Evolutionary conservation across 2,113 vertebrate species (phyloP), one percentile per base, ranked within the genome.

Genomic region (Acanthisitta chloris): DNA sequence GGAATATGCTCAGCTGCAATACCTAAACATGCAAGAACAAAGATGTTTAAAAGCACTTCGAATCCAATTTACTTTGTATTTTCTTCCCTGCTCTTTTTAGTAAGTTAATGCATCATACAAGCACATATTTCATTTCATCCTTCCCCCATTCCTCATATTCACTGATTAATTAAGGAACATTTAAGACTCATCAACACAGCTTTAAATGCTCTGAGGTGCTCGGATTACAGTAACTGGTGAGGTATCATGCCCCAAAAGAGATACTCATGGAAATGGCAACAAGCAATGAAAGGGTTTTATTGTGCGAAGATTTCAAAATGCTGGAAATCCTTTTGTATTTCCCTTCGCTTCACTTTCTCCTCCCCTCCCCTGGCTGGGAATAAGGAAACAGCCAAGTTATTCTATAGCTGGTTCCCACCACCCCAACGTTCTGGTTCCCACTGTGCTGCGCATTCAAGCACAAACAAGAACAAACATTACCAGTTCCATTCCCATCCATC

Each of bases 401-500:
- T 93, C 74, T 96, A 96, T 66, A 88, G 90, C 83, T 88, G 69
- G 73, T 96, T 98, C 93, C 89, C 85, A 95, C 84, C 92, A 93
- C 25, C 2, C 2, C 42, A 65, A 73, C 6, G 1, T 96, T 94
- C 86, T 88, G 81, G 81, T 86, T 86, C 86, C 92, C 92, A 97
- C 12, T 80, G 80, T 96, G 81, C 76, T 89, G 90, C 36, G 70
- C 92, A 89, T 65, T 96, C 82, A 97, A 77, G 94, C 96, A 93
- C 92, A 89, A 94, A 87, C 66, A 92, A 94, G 81, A 96, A 86
- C 85, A 92, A 94, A 90, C 81, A 86, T 74, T 92, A 65, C 79
- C 58, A 88, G 79, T 80, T 94, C 92, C 79, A 88, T 88, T 96
- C 90, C 94, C 96, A 97, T 65, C 90, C 89, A 73, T 96, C 92